Evolutionary conservation across 2,797 vertebrate genomes (phyloP).

Genomic region (Fistularia commersonii): DNA sequence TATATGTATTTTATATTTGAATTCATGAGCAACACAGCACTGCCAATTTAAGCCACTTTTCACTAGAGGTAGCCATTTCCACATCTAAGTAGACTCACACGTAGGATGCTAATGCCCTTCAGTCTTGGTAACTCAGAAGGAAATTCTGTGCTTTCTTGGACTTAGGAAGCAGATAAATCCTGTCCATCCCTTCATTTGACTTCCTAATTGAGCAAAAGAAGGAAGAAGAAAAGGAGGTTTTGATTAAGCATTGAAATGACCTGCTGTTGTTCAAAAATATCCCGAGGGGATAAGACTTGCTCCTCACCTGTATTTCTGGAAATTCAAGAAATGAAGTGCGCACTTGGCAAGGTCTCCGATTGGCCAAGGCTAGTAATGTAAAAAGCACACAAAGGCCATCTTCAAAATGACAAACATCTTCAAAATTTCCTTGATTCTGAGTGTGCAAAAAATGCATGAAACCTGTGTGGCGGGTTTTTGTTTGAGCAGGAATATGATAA

Average conservation of each 20-base stretch:
- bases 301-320: slow-evolving; percentile 39
- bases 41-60: neutral
- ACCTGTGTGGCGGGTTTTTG: slow-evolving; percentile 27
- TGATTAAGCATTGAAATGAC: slow-evolving; percentile 17
- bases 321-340: slow-evolving; percentile 15
- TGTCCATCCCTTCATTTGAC: neutral
- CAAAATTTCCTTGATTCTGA: slow-evolving; percentile 2
- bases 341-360: neutral
- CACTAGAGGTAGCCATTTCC: slow-evolving; percentile 45
- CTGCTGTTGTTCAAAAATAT: slow-evolving; percentile 25
- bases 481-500: neutral
- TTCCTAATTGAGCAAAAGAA: too few relatives aligned
- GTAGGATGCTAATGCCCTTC: neutral
- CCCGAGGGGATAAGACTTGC: slow-evolving; percentile 61
- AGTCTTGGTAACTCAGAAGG: slow-evolving; percentile 1
- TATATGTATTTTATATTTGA: too few relatives aligned
- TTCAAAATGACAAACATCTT: too few relatives aligned
- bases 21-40: too few relatives aligned
- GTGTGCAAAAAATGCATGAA: neutral
- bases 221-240: slow-evolving; percentile 16
- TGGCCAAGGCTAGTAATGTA: too few relatives aligned
- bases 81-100: neutral
- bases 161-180: neutral
- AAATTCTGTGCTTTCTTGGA: neutral
- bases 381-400: too few relatives aligned